These are phyloP conservation scores for Lampris megalopsis DNA, from an alignment of 2,113 vertebrate genomes.

Conservation along the genomic window DNA sequence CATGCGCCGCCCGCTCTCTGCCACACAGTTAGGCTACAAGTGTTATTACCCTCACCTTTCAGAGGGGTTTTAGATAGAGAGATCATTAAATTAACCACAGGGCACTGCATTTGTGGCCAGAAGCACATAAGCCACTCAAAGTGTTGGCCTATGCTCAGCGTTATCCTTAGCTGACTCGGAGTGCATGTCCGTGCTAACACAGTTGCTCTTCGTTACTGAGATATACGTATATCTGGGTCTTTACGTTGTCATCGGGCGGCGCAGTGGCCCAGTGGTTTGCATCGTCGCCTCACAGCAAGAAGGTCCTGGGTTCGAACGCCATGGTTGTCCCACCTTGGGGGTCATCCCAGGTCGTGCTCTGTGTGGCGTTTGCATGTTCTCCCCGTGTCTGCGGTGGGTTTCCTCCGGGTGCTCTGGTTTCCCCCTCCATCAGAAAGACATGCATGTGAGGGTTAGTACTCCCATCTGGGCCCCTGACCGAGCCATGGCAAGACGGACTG, in stretches of 20 bases:
- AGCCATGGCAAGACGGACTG: no score
- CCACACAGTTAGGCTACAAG: constrained; percentile 77
- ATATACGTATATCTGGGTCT: constrained; percentile 41
- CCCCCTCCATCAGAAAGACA: no score
- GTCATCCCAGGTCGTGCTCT: no score
- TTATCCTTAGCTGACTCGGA: constrained; percentile 57
- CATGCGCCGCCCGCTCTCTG: constrained; percentile 61
- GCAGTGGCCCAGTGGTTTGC: no score
- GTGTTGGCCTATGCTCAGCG: constrained; percentile 63
- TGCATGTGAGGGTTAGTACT: no score
- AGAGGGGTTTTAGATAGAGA: constrained; percentile 74
- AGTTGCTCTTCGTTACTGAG: constrained; percentile 64
- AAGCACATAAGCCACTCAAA: constrained; percentile 74
- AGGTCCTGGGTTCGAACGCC: no score
- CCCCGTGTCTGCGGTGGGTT: no score
- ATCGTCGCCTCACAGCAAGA: no score
- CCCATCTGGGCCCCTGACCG: no score
- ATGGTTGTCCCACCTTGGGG: no score
- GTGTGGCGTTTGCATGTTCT: no score
- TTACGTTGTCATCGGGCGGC: constrained; percentile 13
- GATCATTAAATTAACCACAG: constrained; percentile 85
- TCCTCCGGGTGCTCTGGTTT: no score
- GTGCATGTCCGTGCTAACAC: constrained; percentile 59
- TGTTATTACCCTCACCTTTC: constrained; percentile 80
- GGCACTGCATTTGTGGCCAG: constrained; percentile 78